Evolutionary conservation across 2,888 invertebrate genomes (phyloP).

Genomic region (Dynastes grantii): DNA sequence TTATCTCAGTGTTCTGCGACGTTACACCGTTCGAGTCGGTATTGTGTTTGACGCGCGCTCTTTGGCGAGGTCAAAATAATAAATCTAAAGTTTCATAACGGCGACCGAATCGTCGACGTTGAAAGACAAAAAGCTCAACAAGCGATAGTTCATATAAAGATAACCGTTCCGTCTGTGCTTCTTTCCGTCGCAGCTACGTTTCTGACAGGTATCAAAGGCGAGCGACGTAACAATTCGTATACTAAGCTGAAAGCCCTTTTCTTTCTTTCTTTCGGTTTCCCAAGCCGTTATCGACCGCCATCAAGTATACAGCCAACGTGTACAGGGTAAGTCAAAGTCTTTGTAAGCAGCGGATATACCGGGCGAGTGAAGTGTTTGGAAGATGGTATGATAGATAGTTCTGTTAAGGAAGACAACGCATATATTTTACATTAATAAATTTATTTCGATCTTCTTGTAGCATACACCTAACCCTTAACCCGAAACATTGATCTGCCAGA

Average conservation of each 20-base stretch:
- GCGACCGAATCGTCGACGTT: slow-evolving; percentile 55
- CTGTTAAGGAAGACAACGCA: no score
- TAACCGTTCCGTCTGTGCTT: slow-evolving; percentile 49
- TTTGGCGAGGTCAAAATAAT: slow-evolving; percentile 25
- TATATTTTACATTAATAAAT: no score
- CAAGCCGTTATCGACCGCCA: not conserved
- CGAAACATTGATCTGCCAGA: no score
- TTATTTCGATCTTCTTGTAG: no score
- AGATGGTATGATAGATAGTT: no score
- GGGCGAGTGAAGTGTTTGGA: no score
- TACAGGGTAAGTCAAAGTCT: no score
- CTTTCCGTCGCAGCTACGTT: slow-evolving; percentile 17
- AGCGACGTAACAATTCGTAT: not conserved
- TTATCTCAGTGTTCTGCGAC: not conserved
- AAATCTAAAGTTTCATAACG: slow-evolving; percentile 56
- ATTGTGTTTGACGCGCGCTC: slow-evolving; percentile 26
- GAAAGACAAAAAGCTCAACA: slow-evolving; percentile 59
- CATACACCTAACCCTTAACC: no score
- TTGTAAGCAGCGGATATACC: no score
- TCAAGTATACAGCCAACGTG: no score
- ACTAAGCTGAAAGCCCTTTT: not conserved
- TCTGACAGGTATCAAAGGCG: slow-evolving; percentile 51
- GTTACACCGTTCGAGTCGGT: not conserved
- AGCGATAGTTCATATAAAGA: slow-evolving; percentile 57
- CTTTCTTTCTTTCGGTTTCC: slow-evolving; percentile 5